These are phyloP conservation scores for Strigamia transsilvanica DNA, from an alignment of 2,888 invertebrate species.

Conservation along the genomic window DNA sequence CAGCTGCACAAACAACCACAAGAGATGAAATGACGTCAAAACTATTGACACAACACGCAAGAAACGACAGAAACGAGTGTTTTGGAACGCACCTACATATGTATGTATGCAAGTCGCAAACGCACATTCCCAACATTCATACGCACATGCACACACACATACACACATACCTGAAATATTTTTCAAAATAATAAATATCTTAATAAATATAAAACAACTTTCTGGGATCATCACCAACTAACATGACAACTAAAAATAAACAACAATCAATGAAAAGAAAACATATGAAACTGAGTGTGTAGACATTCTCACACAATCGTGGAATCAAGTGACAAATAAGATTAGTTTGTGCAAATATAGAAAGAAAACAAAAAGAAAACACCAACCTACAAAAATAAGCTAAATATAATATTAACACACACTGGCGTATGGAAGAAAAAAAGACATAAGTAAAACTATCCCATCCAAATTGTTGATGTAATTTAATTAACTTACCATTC, in stretches of 20 bases:
- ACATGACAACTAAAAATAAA: slow-evolving; percentile 33
- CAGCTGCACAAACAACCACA: too few species aligned
- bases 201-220: too few species aligned
- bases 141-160: too few species aligned
- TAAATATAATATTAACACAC: not conserved
- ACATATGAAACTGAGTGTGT: slow-evolving; percentile 31
- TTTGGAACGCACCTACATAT: too few species aligned
- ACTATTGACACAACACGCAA: too few species aligned
- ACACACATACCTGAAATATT: too few species aligned
- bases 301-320: slow-evolving; percentile 46
- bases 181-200: too few species aligned
- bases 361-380: not conserved
- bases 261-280: slow-evolving; percentile 36
- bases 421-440: not conserved
- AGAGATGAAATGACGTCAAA: too few species aligned
- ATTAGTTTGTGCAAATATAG: not conserved
- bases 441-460: not conserved
- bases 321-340: slow-evolving; percentile 48
- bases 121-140: too few species aligned
- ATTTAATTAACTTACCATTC: slow-evolving; percentile 75
- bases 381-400: too few species aligned
- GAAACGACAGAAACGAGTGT: too few species aligned
- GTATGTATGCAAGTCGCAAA: too few species aligned
- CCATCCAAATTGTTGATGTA: not conserved
- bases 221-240: not conserved